Percentiles rank a stretch among this genome's conserved stretches.
phyloP scores from a whole-genome alignment of 2,888 invertebrate species.

The Deilephila elpenor region DNA sequence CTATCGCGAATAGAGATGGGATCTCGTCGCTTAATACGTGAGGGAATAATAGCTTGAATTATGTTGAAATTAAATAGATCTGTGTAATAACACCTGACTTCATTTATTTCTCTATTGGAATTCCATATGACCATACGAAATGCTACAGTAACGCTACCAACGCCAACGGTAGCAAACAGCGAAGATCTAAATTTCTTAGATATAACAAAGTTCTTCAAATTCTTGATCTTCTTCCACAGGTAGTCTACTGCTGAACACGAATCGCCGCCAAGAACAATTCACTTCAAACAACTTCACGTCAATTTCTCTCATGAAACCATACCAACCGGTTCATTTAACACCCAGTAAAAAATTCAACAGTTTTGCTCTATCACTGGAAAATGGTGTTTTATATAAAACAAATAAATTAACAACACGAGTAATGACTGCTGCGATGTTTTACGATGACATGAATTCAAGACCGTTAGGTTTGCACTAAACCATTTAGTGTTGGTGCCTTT shows the following conservation, averaged over 20 bases:
- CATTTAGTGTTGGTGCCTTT: slow-evolving; percentile 34
- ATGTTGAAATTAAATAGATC: background rate
- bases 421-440: slow-evolving; percentile 32
- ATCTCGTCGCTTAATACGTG: background rate
- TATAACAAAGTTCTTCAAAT: too few species aligned
- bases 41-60: background rate
- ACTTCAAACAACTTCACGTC: too few species aligned
- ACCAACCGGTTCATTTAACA: too few species aligned
- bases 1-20: background rate
- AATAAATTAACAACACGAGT: slow-evolving; percentile 27
- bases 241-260: too few species aligned
- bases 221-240: too few species aligned
- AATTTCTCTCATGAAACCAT: too few species aligned
- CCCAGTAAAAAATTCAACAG: background rate
- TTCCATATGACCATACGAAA: too few species aligned
- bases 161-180: too few species aligned
- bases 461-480: slow-evolving; percentile 33
- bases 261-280: too few species aligned
- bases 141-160: too few species aligned
- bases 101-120: background rate
- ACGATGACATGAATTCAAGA: slow-evolving; percentile 35
- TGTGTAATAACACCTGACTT: background rate
- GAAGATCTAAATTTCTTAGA: too few species aligned
- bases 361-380: background rate
- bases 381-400: slow-evolving; percentile 13